These are phyloP conservation scores for Cotesia chilonis DNA, from an alignment of 1,140 invertebrate genomes.

Conservation along the genomic window DNA sequence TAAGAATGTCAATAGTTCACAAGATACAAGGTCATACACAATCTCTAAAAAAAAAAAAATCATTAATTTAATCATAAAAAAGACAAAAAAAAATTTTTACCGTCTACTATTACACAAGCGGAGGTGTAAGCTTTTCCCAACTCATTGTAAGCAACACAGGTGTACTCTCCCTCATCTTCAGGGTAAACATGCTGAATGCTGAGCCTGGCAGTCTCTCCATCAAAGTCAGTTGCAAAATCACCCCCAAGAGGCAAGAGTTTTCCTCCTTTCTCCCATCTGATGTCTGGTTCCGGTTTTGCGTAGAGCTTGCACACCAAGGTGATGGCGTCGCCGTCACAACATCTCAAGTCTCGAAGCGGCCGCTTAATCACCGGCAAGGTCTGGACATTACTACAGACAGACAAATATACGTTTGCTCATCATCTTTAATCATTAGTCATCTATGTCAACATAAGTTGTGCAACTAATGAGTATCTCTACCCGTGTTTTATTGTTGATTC, in stretches of 20 bases:
- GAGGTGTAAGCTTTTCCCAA: conserved; percentile 81
- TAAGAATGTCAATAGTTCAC: too few species aligned
- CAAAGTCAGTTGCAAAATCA: conserved; percentile 74
- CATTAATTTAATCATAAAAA: too few species aligned
- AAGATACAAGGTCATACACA: too few species aligned
- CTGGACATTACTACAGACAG: conserved; percentile 72
- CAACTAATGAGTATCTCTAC: conserved; percentile 47
- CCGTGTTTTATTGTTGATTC: conserved; percentile 61
- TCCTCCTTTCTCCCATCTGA: conserved; percentile 83
- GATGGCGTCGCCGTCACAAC: conserved; percentile 82
- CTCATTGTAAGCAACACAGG: conserved; percentile 82
- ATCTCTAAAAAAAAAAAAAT: too few species aligned
- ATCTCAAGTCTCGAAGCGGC: conserved; percentile 78
- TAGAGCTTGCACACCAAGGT: conserved; percentile 79
- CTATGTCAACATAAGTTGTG: background rate
- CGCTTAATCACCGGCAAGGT: conserved; percentile 77
- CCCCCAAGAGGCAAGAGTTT: conserved; percentile 75
- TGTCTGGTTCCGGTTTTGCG: conserved; percentile 71
- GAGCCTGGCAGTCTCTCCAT: conserved; percentile 74
- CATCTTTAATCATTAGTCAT: conserved; percentile 22
- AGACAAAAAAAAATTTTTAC: conserved; percentile 62
- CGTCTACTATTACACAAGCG: conserved; percentile 81
- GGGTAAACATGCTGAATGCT: conserved; percentile 81
- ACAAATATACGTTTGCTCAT: conserved; percentile 20
- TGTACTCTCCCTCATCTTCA: conserved; percentile 90